Percentiles rank a stretch among this genome's conserved stretches.
phyloP scores from a whole-genome alignment of 2,888 invertebrate species.

The Spodoptera picta region DNA sequence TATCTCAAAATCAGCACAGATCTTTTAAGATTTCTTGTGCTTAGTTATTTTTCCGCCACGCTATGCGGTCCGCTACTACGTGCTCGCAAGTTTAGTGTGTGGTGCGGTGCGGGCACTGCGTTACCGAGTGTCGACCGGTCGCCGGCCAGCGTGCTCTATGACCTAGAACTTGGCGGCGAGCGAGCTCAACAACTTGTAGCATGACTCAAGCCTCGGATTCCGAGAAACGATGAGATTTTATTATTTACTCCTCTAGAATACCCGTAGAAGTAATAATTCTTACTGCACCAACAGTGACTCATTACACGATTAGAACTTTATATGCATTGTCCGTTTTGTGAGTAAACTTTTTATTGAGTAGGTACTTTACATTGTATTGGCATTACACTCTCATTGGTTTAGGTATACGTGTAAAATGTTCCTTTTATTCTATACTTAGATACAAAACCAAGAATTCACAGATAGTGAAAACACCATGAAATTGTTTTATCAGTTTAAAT shows the following conservation, averaged over 20 bases:
- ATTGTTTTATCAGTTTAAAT: too few species aligned
- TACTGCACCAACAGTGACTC: constrained; percentile 52
- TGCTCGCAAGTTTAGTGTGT: constrained; percentile 18
- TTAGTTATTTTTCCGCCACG: background rate
- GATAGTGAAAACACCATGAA: too few species aligned
- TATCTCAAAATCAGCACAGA: too few species aligned
- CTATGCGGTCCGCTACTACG: background rate
- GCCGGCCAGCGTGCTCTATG: constrained; percentile 74
- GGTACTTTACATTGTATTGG: background rate
- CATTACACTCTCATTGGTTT: background rate
- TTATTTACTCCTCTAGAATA: constrained; percentile 71
- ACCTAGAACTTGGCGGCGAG: constrained; percentile 82
- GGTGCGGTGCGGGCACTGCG: constrained; percentile 18
- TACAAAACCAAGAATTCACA: too few species aligned
- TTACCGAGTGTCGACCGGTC: constrained; percentile 41
- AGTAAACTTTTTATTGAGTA: constrained; percentile 2
- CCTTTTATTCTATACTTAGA: too few species aligned
- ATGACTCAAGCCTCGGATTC: constrained; percentile 69
- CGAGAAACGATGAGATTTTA: constrained; percentile 76
- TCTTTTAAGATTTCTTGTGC: too few species aligned
- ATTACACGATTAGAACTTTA: constrained; percentile 5
- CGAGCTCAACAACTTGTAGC: constrained; percentile 53
- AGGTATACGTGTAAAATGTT: too few species aligned
- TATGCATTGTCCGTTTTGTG: constrained; percentile 22
- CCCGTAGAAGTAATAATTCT: constrained; percentile 50